These are phyloP conservation scores for Aplochiton taeniatus DNA, from an alignment of 2,797 vertebrate species.

Conservation along the genomic window DNA sequence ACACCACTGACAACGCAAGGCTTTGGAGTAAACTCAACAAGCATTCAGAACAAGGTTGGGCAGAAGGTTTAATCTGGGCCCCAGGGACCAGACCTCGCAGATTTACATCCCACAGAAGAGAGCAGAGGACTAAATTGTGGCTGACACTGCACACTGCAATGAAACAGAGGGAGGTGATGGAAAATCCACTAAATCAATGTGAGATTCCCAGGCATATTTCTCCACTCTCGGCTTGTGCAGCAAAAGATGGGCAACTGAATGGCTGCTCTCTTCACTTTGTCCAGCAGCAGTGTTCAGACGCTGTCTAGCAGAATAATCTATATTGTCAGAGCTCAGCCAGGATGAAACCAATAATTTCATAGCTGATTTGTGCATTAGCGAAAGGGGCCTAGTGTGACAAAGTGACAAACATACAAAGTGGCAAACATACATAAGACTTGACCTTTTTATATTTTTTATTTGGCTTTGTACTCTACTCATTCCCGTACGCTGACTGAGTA, in stretches of 20 bases:
- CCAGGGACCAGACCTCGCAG: background rate
- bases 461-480: constrained; percentile 1
- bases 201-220: constrained; percentile 37
- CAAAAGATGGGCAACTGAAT: constrained; percentile 31
- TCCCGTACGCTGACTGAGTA: background rate
- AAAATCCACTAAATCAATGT: constrained; percentile 53
- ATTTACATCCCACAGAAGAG: background rate
- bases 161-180: constrained; percentile 32
- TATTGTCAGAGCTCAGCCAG: constrained; percentile 49
- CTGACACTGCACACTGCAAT: constrained; percentile 27
- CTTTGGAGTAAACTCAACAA: constrained; percentile 12
- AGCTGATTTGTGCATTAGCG: constrained; percentile 32
- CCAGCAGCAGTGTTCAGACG: constrained; percentile 33
- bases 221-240: constrained; percentile 27
- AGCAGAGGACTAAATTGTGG: constrained; percentile 13
- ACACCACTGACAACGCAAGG: constrained; percentile 10
- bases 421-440: constrained; percentile 5
- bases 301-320: constrained; percentile 60
- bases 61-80: constrained; percentile 5
- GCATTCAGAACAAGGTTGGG: constrained; percentile 1
- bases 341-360: constrained; percentile 35
- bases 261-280: constrained; percentile 20
- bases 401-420: constrained; percentile 7
- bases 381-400: constrained; percentile 24
- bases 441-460: constrained; percentile 2